Evolutionary conservation across 2,113 vertebrate genomes (phyloP), one percentile per base, ranked within the genome.

Genomic region (Eretmochelys imbricata): DNA sequence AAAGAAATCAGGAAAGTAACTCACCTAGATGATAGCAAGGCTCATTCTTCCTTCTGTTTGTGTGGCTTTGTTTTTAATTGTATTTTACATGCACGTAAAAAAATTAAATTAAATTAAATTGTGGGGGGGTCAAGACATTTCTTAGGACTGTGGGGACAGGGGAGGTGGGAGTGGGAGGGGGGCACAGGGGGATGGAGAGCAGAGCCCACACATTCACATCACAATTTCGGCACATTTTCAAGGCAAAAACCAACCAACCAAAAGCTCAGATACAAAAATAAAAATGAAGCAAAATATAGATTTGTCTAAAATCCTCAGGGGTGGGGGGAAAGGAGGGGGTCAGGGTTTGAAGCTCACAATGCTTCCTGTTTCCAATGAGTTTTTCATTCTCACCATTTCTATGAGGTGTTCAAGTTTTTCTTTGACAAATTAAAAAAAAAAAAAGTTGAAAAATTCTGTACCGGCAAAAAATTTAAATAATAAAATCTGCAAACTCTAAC

Each of bases 191-290:
- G 87, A 76, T 25, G 93, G 84, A 49, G 24, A 75, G 97, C 95
- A 93, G 98, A 98, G 97, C 98, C 97, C 96, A 98, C 98, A 97
- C 98, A 98, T 98, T 98, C 98, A 99, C 97, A 98, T 98, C 98
- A 98, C 98, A 82, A 98, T 97, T 98, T 97, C 98, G 98, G 98
- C 98, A 99, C 98, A 98, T 95, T 98, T 98, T 98, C 98, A 98
- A 99, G 98, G 98, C 97, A 93, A 98, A 98, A 88, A 88, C 98
- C 97, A 97, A 98, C 98, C 98, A 97, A 84, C 95, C 98, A 98
- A 96, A 97, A 97, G 98, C 94, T 95, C 88, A 98, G 95, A 72
- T 27, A 85, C 86, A 55, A 93, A 84, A 80, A 53, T 48, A 51
- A 92, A 91, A 6, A 46, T 4, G 50, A 69, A 69, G 38, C 29